Conservation (phyloP, 2,888 invertebrate species). For the Petrophora chlorosata region DNA sequence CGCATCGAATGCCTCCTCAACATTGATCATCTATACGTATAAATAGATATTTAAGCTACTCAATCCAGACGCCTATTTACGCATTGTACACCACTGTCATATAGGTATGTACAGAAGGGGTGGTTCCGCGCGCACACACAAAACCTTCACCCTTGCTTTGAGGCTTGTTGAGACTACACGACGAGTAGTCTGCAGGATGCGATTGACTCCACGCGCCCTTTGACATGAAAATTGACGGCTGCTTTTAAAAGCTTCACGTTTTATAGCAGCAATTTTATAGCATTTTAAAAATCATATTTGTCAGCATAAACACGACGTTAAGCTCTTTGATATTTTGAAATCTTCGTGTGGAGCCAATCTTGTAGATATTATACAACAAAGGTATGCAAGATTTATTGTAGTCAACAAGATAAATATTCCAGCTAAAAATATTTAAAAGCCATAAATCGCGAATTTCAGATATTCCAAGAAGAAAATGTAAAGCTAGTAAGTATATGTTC, state of each 20-base stretch:
- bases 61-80: neutral
- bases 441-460: constrained; percentile 1
- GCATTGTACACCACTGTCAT: neutral
- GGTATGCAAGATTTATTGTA: constrained; percentile 36
- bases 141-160: constrained; percentile 64
- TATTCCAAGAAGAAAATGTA: constrained; percentile 2
- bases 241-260: constrained; percentile 30
- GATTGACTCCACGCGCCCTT: constrained; percentile 44
- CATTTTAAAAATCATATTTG: neutral
- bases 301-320: neutral
- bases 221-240: constrained; percentile 49
- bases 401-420: constrained; percentile 1
- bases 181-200: constrained; percentile 42
- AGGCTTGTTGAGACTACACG: constrained; percentile 54
- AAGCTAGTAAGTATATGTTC: constrained; percentile 23
- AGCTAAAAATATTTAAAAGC: constrained; percentile 17
- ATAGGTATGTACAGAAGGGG: constrained; percentile 45
- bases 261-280: neutral
- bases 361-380: too few species aligned
- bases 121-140: constrained; percentile 67
- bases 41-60: neutral
- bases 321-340: too few species aligned
- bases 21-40: neutral
- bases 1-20: neutral
- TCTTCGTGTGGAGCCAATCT: too few species aligned